Evolutionary conservation across 1,140 invertebrate genomes (phyloP).

Genomic region (Bombyx mori): DNA sequence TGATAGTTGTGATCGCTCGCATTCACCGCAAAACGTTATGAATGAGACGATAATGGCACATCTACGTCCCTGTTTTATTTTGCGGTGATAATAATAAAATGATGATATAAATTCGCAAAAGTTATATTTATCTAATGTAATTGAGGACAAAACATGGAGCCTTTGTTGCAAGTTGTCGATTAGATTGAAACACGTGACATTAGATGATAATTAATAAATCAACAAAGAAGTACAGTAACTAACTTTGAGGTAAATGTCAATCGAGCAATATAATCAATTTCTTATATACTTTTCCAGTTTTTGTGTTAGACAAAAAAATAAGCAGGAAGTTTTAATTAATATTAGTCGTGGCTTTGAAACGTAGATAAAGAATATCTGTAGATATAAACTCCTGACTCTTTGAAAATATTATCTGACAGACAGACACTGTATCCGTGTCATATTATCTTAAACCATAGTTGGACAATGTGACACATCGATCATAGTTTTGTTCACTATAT

Average conservation of each 20-base stretch:
- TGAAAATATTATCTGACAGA: conserved; percentile 38
- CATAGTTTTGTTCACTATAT: conserved; percentile 58
- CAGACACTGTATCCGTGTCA: conserved; percentile 33
- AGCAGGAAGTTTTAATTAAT: conserved; percentile 19
- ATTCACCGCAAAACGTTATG: conserved; percentile 52
- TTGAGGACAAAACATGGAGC: too few relatives aligned
- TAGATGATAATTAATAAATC: too few relatives aligned
- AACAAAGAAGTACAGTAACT: too few relatives aligned
- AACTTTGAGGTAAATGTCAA: too few relatives aligned
- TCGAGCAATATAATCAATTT: too few relatives aligned
- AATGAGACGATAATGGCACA: conserved; percentile 56
- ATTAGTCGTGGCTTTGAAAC: conserved; percentile 4
- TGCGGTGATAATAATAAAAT: conserved; percentile 33
- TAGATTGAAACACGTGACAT: too few relatives aligned
- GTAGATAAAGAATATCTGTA: conserved; percentile 15
- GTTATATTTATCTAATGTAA: conserved; percentile 10
- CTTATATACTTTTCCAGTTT: too few relatives aligned
- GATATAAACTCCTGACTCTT: conserved; percentile 39
- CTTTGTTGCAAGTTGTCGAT: too few relatives aligned
- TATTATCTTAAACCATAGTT: conserved; percentile 39
- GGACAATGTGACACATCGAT: conserved; percentile 44
- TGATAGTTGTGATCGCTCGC: conserved; percentile 50
- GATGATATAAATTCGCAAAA: conserved; percentile 32
- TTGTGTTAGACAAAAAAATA: conserved; percentile 3
- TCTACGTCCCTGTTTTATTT: conserved; percentile 35